A percentile compares a stretch with the other conserved stretches of the same genome.
Conservation (phyloP, 2,113 vertebrate species). For the Polypterus bichir region DNA sequence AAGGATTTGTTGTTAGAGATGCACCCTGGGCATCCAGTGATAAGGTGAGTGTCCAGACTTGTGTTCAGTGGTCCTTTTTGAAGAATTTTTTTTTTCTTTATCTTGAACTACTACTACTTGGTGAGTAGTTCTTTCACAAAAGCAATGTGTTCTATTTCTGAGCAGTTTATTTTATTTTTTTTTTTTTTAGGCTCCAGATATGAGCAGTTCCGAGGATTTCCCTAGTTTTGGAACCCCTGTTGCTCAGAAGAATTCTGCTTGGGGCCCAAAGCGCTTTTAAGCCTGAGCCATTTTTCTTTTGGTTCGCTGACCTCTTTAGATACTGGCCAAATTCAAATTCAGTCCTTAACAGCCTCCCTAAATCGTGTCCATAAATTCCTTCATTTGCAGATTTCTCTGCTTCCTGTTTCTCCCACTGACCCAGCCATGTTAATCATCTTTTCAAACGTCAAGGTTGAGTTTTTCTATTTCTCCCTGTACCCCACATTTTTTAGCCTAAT, state of each 20-base stretch:
- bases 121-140: too few species aligned
- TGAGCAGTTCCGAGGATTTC: slow-evolving; percentile 97
- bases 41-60: slow-evolving; percentile 52
- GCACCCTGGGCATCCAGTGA: slow-evolving; percentile 86
- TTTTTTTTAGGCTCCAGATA: slow-evolving; percentile 74
- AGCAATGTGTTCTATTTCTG: neutral
- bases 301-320: slow-evolving; percentile 39
- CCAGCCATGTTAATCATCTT: neutral
- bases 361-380: slow-evolving; percentile 39
- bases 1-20: slow-evolving; percentile 94
- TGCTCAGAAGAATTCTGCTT: slow-evolving; percentile 76
- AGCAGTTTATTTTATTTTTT: slow-evolving; percentile 4
- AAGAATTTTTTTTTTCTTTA: too few species aligned
- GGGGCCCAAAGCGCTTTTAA: slow-evolving; percentile 96
- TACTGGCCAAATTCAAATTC: slow-evolving; percentile 13
- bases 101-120: too few species aligned
- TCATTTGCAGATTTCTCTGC: neutral
- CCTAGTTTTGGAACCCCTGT: slow-evolving; percentile 94
- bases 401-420: neutral
- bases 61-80: too few species aligned
- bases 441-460: neutral
- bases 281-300: slow-evolving; percentile 36
- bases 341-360: slow-evolving; percentile 20
- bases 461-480: neutral
- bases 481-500: neutral